Evolutionary conservation across 2,797 vertebrate genomes (phyloP).

Genomic region (Acomys russatus): DNA sequence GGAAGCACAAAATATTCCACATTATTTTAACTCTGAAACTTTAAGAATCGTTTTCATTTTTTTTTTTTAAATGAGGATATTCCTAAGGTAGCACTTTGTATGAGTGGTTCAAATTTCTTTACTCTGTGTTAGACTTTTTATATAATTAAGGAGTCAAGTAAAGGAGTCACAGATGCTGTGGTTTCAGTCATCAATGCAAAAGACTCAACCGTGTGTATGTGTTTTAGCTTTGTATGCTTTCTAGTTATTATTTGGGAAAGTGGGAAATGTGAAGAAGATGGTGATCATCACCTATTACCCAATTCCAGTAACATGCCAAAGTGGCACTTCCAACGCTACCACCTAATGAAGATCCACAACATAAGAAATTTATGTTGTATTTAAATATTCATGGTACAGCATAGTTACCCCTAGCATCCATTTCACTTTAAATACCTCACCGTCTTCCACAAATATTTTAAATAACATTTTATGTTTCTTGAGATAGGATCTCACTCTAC

Average conservation of each 20-base stretch:
- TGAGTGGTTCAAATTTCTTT: neutral
- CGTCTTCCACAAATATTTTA: too few species aligned
- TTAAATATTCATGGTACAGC: too few species aligned
- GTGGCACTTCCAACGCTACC: neutral
- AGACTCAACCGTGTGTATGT: neutral
- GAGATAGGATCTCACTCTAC: too few species aligned
- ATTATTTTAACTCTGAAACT: neutral
- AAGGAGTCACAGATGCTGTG: neutral
- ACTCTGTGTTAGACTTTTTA: neutral
- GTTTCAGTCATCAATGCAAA: neutral
- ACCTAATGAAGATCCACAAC: too few species aligned
- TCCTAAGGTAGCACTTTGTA: neutral
- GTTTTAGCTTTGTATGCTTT: neutral
- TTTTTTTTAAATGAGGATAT: too few species aligned
- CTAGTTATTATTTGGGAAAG: neutral
- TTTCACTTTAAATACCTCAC: too few species aligned
- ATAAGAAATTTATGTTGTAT: too few species aligned
- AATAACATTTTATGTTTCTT: too few species aligned
- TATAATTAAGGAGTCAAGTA: neutral
- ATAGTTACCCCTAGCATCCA: too few species aligned
- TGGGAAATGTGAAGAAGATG: neutral
- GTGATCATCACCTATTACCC: neutral
- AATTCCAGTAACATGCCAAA: neutral
- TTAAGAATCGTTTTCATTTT: neutral
- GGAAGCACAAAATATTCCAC: neutral